A percentile compares a stretch with the other conserved stretches of the same genome.
Evolutionary conservation across 2,113 vertebrate species (phyloP).

Genomic region (Emydocephalus ijimae): DNA sequence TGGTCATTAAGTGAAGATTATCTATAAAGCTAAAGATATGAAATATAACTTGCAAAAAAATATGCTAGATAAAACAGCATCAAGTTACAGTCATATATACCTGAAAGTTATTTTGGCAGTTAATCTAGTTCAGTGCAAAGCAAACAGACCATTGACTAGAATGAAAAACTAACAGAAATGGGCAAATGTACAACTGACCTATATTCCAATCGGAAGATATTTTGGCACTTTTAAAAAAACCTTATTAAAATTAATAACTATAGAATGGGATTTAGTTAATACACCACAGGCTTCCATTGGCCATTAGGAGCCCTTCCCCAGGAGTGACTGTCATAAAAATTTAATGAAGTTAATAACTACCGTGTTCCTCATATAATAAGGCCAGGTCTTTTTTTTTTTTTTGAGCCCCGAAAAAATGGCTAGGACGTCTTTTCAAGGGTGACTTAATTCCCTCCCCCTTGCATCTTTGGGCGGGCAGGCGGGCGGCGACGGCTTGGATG

Average conservation of each 20-base stretch:
- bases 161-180: not conserved
- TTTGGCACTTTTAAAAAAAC: not conserved
- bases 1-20: not conserved
- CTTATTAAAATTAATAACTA: not conserved
- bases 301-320: not conserved
- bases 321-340: not conserved
- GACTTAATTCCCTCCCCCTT: too few species aligned
- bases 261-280: not conserved
- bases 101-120: not conserved
- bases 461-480: too few species aligned
- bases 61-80: not conserved
- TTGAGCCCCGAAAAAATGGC: too few species aligned
- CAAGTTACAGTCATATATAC: not conserved
- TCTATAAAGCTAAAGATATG: constrained; percentile 4
- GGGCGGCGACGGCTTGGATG: too few species aligned
- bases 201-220: not conserved
- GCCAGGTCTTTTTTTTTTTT: too few species aligned
- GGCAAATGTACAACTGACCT: not conserved
- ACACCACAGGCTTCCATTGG: not conserved
- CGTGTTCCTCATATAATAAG: too few species aligned
- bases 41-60: not conserved
- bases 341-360: not conserved
- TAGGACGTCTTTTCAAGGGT: too few species aligned
- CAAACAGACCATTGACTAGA: not conserved
- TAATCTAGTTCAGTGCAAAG: not conserved